These are phyloP conservation scores for Thamnophis sirtalis DNA, from an alignment of 2,113 vertebrate genomes.

Conservation along the genomic window DNA sequence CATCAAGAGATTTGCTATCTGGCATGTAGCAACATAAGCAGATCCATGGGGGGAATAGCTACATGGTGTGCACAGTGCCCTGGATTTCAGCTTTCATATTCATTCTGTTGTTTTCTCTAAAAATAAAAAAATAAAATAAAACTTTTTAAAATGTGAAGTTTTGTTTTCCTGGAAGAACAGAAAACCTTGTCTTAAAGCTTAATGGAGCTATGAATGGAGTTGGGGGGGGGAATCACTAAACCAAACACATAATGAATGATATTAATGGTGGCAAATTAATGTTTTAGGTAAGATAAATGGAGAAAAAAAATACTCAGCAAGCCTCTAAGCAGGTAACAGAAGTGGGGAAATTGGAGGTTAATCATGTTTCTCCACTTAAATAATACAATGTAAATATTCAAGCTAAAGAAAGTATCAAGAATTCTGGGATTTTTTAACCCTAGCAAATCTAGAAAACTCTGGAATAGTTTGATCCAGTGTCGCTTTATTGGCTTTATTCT, in stretches of 20 bases:
- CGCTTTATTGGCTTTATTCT: neutral
- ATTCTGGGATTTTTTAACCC: neutral
- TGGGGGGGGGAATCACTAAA: neutral
- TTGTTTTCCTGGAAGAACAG: neutral
- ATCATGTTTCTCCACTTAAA: neutral
- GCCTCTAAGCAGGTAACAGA: neutral
- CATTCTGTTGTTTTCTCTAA: neutral
- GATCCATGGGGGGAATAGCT: neutral
- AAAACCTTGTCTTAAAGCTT: neutral
- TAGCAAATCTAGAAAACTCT: neutral
- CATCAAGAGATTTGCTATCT: neutral
- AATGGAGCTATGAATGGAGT: neutral
- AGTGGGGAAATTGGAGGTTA: neutral
- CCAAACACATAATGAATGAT: neutral
- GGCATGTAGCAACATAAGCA: neutral
- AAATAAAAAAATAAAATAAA: neutral
- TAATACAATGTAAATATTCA: neutral
- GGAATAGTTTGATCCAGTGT: neutral
- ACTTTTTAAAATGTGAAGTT: neutral
- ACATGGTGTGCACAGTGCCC: neutral
- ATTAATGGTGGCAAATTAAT: neutral
- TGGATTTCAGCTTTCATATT: neutral
- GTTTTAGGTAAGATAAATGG: neutral
- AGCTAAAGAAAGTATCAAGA: neutral
- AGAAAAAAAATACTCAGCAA: neutral